Evolutionary conservation across 2,888 invertebrate species (phyloP).

Genomic region (Perizoma flavofasciatum): DNA sequence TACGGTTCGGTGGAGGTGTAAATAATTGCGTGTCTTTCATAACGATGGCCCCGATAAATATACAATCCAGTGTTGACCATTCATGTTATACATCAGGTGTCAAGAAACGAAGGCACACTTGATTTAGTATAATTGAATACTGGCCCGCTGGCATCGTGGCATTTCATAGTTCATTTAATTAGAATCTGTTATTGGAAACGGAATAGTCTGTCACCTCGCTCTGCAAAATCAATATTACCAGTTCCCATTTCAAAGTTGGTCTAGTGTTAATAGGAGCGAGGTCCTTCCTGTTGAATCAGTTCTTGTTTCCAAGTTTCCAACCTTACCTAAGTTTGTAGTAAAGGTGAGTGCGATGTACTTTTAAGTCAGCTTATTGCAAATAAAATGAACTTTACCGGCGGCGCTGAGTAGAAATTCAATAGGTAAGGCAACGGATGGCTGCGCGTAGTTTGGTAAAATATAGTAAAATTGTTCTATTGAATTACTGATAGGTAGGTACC

Average conservation of each 20-base stretch:
- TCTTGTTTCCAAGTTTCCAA: too few species aligned
- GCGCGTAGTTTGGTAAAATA: too few species aligned
- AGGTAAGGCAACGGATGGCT: too few species aligned
- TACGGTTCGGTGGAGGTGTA: slow-evolving; percentile 6
- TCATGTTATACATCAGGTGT: slow-evolving; percentile 4
- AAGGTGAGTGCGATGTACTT: too few species aligned
- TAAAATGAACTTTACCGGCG: too few species aligned
- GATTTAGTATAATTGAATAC: background rate
- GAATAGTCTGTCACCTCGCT: background rate
- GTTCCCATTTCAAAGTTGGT: background rate
- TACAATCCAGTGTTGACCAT: slow-evolving; percentile 10
- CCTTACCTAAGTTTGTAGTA: background rate
- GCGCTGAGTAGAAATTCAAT: too few species aligned
- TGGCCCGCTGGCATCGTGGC: background rate
- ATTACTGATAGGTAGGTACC: too few species aligned
- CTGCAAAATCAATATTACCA: background rate
- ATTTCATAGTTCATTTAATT: background rate
- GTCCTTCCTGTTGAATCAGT: too few species aligned
- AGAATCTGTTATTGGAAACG: too few species aligned
- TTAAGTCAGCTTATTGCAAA: too few species aligned
- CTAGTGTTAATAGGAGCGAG: background rate
- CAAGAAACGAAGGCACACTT: slow-evolving; percentile 9
- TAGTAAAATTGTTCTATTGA: too few species aligned
- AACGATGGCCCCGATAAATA: slow-evolving; percentile 19
- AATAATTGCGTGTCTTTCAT: slow-evolving; percentile 17